These are phyloP conservation scores for Drosophila anceps DNA, from an alignment of 2,888 invertebrate genomes.

Conservation along the genomic window DNA sequence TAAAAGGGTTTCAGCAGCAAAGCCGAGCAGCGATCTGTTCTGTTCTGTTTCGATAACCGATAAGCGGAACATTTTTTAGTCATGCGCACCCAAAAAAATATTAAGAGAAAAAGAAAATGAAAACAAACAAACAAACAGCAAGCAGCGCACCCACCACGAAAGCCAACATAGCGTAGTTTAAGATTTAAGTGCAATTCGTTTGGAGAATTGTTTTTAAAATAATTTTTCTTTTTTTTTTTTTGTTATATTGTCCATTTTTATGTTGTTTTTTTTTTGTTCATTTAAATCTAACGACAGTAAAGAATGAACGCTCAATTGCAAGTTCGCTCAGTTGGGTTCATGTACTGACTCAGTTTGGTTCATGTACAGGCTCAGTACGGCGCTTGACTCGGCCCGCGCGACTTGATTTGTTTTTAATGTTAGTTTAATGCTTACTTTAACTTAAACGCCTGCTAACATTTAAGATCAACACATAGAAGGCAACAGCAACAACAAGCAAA, in stretches of 20 bases:
- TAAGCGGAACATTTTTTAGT: conserved; percentile 35
- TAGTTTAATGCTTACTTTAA: conserved; percentile 71
- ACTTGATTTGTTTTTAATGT: conserved; percentile 73
- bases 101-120: conserved; percentile 1
- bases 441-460: conserved; percentile 65
- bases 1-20: conserved; percentile 37
- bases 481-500: conserved; percentile 29
- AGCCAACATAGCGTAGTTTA: conserved; percentile 47
- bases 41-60: conserved; percentile 23
- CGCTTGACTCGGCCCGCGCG: conserved; percentile 22
- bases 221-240: conserved; percentile 3
- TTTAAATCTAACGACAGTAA: conserved; percentile 32
- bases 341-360: conserved; percentile 12
- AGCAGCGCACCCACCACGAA: conserved; percentile 36
- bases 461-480: conserved; percentile 51
- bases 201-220: conserved; percentile 23
- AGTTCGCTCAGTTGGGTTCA: conserved; percentile 10
- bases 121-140: conserved; percentile 4
- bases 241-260: conserved; percentile 19
- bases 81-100: conserved; percentile 28
- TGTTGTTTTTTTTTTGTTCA: conserved; percentile 33
- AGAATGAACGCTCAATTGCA: conserved; percentile 36
- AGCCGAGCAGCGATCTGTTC: conserved; percentile 25
- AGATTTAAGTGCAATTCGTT: conserved; percentile 51
- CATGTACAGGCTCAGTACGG: neutral